phyloP scores from a whole-genome alignment of 1,140 invertebrate genomes.

The Philotrypesis tridentata region DNA sequence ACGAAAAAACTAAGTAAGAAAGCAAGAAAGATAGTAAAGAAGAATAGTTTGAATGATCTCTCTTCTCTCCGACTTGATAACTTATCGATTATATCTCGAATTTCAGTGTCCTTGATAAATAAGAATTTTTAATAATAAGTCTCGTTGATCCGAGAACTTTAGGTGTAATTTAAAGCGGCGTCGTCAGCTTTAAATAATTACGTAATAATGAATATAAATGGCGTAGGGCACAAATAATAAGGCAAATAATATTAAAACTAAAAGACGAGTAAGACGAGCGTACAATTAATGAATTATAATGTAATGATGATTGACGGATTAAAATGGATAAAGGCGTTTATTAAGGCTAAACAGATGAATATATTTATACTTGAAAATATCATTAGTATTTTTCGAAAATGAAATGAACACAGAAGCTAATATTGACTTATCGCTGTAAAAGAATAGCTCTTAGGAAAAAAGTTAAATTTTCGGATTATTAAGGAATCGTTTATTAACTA shows the following conservation, averaged over 20 bases:
- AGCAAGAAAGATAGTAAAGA: not conserved
- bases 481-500: constrained; percentile 52
- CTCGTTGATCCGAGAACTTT: constrained; percentile 48
- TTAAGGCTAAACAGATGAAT: constrained; percentile 51
- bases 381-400: constrained; percentile 70
- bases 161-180: constrained; percentile 17
- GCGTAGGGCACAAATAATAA: constrained; percentile 47
- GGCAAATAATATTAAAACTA: constrained; percentile 36
- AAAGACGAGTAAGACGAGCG: constrained; percentile 42
- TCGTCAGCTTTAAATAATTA: constrained; percentile 30
- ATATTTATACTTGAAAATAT: constrained; percentile 63
- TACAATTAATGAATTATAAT: constrained; percentile 45
- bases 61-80: constrained; percentile 39
- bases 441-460: constrained; percentile 65
- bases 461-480: constrained; percentile 47
- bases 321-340: constrained; percentile 45
- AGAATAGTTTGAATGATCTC: constrained; percentile 39
- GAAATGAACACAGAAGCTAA: constrained; percentile 55
- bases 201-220: constrained; percentile 10
- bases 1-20: constrained; percentile 11
- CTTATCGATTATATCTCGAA: constrained; percentile 33
- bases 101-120: constrained; percentile 43
- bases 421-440: constrained; percentile 66
- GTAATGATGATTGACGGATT: constrained; percentile 43
- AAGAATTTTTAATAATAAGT: constrained; percentile 40